A percentile compares a stretch with the other conserved stretches of the same genome.
These are phyloP conservation scores for Spatula versicolor DNA, from an alignment of 2,797 vertebrate species.

Conservation along the genomic window DNA sequence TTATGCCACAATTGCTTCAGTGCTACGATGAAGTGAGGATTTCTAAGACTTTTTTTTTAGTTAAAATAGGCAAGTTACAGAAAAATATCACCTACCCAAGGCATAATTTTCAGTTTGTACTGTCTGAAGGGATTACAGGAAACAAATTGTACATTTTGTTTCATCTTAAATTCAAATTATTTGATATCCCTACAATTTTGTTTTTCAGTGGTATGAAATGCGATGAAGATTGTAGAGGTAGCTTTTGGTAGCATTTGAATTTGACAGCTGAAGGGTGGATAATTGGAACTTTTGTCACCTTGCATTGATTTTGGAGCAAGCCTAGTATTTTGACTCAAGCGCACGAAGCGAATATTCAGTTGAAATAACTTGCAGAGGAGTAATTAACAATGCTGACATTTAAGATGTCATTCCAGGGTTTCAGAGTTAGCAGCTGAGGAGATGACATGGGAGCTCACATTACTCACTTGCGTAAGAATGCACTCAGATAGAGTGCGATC, in stretches of 20 bases:
- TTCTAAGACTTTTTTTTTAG: background rate
- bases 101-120: background rate
- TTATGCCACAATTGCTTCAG: background rate
- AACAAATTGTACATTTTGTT: background rate
- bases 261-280: background rate
- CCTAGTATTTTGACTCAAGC: background rate
- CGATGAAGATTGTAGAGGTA: background rate
- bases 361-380: conserved; percentile 31
- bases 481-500: background rate
- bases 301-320: background rate
- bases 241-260: background rate
- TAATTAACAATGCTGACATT: conserved; percentile 63
- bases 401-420: conserved; percentile 22
- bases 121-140: background rate
- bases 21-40: background rate
- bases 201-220: background rate
- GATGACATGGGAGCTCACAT: conserved; percentile 2
- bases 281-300: conserved; percentile 1
- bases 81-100: background rate
- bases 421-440: background rate
- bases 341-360: background rate
- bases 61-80: background rate
- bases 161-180: background rate
- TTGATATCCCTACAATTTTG: background rate
- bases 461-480: conserved; percentile 16